Conservation (phyloP, 1,140 invertebrate genomes). For the Achroia grisella region DNA sequence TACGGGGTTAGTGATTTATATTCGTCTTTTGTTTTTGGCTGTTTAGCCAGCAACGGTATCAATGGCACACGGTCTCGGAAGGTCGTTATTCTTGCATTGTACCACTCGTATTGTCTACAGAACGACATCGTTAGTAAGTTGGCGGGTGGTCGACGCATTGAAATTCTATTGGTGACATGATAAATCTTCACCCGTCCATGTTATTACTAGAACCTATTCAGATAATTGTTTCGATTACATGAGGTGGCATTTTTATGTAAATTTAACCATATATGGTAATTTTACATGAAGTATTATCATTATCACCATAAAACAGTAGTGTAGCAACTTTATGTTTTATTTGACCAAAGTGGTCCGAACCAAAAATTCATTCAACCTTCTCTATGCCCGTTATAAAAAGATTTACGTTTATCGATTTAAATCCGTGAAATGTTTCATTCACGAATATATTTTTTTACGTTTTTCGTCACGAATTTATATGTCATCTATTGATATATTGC, state of each 20-base stretch:
- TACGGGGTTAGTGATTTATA: slow-evolving; percentile 61
- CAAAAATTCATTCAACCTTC: background rate
- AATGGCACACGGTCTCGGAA: slow-evolving; percentile 52
- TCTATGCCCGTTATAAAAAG: background rate
- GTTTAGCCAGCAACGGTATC: slow-evolving; percentile 59
- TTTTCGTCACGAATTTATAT: slow-evolving; percentile 33
- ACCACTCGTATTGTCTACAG: slow-evolving; percentile 55
- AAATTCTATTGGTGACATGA: slow-evolving; percentile 60
- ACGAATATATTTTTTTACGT: slow-evolving; percentile 17
- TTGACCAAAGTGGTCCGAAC: background rate
- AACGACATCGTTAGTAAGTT: slow-evolving; percentile 67
- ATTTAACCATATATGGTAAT: slow-evolving; percentile 9
- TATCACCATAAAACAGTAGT: too few species aligned
- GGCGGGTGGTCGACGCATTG: slow-evolving; percentile 64
- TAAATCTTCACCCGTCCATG: slow-evolving; percentile 45
- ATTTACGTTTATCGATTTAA: background rate
- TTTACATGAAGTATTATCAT: background rate
- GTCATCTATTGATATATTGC: slow-evolving; percentile 52
- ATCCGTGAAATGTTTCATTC: slow-evolving; percentile 21
- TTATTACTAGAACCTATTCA: slow-evolving; percentile 36
- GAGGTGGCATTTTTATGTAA: slow-evolving; percentile 31
- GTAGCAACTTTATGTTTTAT: background rate
- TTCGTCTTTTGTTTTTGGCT: slow-evolving; percentile 66
- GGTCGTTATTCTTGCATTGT: slow-evolving; percentile 69
- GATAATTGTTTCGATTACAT: slow-evolving; percentile 44